These are phyloP conservation scores for Laticauda colubrina DNA, from an alignment of 2,113 vertebrate species.

Conservation along the genomic window DNA sequence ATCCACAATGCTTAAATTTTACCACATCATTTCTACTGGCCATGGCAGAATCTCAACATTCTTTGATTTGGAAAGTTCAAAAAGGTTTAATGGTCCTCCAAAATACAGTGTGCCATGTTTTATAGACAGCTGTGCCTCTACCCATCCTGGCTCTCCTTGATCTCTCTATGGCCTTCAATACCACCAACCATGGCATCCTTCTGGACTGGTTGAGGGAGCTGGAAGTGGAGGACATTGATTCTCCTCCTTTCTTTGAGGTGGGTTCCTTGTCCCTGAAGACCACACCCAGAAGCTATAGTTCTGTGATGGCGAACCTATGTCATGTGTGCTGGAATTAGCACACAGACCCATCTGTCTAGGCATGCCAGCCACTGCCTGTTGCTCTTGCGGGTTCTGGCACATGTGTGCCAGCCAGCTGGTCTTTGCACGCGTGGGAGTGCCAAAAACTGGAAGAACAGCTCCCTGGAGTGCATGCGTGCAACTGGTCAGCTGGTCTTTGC, in stretches of 20 bases:
- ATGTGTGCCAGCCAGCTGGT: no score
- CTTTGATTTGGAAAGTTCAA: not conserved
- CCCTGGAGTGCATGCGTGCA: no score
- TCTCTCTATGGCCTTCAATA: not conserved
- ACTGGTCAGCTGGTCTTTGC: no score
- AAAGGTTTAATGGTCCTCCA: not conserved
- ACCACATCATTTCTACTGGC: not conserved
- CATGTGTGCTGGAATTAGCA: no score
- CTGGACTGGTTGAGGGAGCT: not conserved
- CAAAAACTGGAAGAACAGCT: no score
- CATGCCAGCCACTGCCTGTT: no score
- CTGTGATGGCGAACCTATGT: no score
- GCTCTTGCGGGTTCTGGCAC: no score
- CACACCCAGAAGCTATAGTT: not conserved
- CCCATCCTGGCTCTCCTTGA: not conserved
- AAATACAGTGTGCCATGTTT: not conserved
- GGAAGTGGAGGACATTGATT: not conserved
- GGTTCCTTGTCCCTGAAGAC: not conserved
- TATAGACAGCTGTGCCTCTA: not conserved
- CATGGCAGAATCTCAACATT: not conserved
- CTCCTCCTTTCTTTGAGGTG: not conserved
- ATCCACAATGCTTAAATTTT: not conserved
- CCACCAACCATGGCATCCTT: not conserved
- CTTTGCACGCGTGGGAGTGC: no score
- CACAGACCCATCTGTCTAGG: no score